Evolutionary conservation across 2,888 invertebrate species (phyloP), one percentile per base, ranked within the genome.

Genomic region (Ferdinandea cuprea): DNA sequence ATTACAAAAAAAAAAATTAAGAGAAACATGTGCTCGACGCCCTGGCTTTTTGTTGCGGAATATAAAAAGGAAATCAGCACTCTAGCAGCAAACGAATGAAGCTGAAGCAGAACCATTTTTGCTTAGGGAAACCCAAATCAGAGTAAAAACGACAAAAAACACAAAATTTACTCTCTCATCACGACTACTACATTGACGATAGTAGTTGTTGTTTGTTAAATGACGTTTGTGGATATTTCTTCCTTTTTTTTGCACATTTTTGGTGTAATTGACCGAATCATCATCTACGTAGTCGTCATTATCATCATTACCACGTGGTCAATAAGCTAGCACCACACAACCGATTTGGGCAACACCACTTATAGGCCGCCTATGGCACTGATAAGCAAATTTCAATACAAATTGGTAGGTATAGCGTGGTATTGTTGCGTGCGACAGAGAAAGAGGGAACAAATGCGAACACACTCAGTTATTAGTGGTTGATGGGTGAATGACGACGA

Each of bases 271-370:
- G 68, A 83, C 72, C 83, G 66, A 73, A 68, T 68, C 77, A 69
- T 69, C 74, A n/a, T n/a, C n/a, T n/a, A n/a, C n/a, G n/a, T n/a
- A n/a, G 32, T 40, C 40, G 21, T 44, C 68, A 73, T 72, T 68
- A 73, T 83, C 44, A 56, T 73, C 78, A 72, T 73, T 61, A 73
- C 63, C 83, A 83, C 83, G 83, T 83, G 83, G 72, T 77, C 76
- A 76, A 71, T 81, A 46, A 35, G 35, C 11, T 52, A 68, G 3
- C 2, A 25, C 25, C 2, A 25, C 25, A 50, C 25, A 46, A 40
- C 19, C 13, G 52, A 80, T 74, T 74, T 74, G 8, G 44, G 42
- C 13, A 63, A 42, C 32, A 17, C 40, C 40, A 50, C 59, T 59
- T 50, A 37, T 15, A 37, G 32, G 13, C n/a, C 11, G 48, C 25